These are phyloP conservation scores for Empis livida DNA, from an alignment of 2,888 invertebrate genomes.

Conservation along the genomic window DNA sequence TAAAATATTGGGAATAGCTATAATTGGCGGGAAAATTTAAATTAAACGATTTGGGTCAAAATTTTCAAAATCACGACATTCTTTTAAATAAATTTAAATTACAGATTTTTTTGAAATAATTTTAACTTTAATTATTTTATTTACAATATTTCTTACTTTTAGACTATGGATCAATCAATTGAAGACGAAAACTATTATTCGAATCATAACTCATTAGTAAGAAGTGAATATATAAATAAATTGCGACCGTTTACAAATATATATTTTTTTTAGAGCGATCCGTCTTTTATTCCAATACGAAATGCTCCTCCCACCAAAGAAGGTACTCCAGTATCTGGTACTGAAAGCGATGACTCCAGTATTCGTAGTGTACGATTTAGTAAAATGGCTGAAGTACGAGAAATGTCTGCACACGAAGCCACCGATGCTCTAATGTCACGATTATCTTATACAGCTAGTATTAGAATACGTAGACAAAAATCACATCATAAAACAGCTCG, in stretches of 20 bases:
- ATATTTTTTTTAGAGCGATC: constrained; percentile 56
- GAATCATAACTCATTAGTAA: constrained; percentile 39
- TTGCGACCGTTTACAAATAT: neutral
- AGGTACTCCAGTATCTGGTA: constrained; percentile 43
- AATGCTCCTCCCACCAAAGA: constrained; percentile 42
- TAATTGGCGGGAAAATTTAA: no score
- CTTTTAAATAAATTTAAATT: no score
- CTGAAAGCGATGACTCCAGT: constrained; percentile 75
- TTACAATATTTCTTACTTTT: constrained; percentile 21
- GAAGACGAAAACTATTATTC: constrained; percentile 70
- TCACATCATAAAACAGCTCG: constrained; percentile 57
- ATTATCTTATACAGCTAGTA: constrained; percentile 85
- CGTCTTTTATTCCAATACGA: constrained; percentile 83
- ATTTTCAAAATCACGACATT: no score
- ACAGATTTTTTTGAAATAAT: no score
- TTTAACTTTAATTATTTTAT: no score
- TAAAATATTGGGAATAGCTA: no score
- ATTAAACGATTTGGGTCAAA: no score
- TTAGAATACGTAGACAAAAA: constrained; percentile 57
- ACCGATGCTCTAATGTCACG: constrained; percentile 86
- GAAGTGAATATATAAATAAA: neutral
- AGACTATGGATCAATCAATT: constrained; percentile 60
- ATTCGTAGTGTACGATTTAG: constrained; percentile 80
- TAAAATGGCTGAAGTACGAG: constrained; percentile 75
- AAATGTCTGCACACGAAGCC: constrained; percentile 82